These are phyloP conservation scores for Nannoperca obscura DNA, from an alignment of 2,797 vertebrate genomes.

Conservation along the genomic window DNA sequence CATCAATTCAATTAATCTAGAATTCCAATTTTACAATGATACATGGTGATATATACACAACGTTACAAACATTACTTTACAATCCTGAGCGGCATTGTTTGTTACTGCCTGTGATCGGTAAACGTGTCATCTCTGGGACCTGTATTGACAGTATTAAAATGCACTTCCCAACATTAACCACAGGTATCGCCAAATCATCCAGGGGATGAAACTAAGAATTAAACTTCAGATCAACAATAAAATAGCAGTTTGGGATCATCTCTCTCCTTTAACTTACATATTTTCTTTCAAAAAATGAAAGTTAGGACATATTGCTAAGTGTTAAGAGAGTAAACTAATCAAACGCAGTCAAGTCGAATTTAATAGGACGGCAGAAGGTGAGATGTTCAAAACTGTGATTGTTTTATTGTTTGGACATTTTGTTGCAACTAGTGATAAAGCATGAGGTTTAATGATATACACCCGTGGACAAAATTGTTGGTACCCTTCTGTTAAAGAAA, in stretches of 20 bases:
- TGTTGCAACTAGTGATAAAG: neutral
- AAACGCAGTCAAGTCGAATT: too few relatives aligned
- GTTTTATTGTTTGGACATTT: neutral
- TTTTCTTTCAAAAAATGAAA: neutral
- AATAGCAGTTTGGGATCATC: neutral
- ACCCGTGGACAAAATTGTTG: too few relatives aligned
- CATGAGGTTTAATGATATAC: neutral
- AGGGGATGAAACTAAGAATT: neutral
- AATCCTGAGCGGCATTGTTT: neutral
- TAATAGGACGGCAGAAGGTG: too few relatives aligned
- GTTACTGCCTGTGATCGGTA: neutral
- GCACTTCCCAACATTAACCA: neutral
- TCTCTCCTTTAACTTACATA: neutral
- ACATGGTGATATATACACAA: neutral
- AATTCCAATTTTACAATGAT: neutral
- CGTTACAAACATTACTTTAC: neutral
- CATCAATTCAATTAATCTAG: slow-evolving; percentile 1
- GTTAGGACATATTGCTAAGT: neutral
- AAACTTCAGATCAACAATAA: neutral
- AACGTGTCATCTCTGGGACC: neutral
- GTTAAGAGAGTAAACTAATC: neutral
- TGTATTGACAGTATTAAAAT: neutral
- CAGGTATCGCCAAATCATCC: neutral
- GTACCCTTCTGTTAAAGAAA: too few relatives aligned
- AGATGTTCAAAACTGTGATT: neutral